These are phyloP conservation scores for Oenanthe oenanthe DNA, from an alignment of 2,113 vertebrate species.

Conservation along the genomic window DNA sequence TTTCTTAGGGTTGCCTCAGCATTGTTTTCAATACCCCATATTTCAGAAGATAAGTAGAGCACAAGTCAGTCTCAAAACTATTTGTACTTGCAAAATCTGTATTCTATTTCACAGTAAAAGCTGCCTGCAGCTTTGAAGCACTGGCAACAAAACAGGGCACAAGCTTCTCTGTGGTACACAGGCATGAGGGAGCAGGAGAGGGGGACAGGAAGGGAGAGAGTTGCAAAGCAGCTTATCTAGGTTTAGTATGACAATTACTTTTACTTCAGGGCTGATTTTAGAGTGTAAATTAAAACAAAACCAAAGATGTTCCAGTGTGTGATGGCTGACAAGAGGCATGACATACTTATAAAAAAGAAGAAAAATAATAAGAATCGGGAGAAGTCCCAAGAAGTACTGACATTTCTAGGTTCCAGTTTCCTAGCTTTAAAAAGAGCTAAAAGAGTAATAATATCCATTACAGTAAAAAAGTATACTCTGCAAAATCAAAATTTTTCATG, in stretches of 20 bases:
- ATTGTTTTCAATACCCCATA: not conserved
- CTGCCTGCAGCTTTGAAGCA: not conserved
- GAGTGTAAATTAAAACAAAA: not conserved
- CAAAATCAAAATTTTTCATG: not conserved
- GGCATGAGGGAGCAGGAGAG: not conserved
- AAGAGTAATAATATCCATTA: not conserved
- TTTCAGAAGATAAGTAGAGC: not conserved
- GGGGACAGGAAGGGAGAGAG: not conserved
- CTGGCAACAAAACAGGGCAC: not conserved
- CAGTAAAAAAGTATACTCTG: not conserved
- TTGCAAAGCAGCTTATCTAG: conserved; percentile 34
- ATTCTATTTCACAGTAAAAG: not conserved
- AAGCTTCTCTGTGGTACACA: not conserved
- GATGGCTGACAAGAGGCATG: not conserved
- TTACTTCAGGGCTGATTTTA: not conserved
- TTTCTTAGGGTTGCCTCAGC: not conserved
- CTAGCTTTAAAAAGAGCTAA: not conserved
- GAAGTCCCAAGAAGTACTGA: not conserved
- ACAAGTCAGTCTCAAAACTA: not conserved
- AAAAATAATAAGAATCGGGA: fast-evolving
- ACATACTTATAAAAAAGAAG: not conserved
- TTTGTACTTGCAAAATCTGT: not conserved
- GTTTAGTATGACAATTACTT: conserved; percentile 35
- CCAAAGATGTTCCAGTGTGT: not conserved
- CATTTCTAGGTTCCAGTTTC: not conserved